Conservation (phyloP, 2,888 invertebrate species). For the Alsophila aescularia region DNA sequence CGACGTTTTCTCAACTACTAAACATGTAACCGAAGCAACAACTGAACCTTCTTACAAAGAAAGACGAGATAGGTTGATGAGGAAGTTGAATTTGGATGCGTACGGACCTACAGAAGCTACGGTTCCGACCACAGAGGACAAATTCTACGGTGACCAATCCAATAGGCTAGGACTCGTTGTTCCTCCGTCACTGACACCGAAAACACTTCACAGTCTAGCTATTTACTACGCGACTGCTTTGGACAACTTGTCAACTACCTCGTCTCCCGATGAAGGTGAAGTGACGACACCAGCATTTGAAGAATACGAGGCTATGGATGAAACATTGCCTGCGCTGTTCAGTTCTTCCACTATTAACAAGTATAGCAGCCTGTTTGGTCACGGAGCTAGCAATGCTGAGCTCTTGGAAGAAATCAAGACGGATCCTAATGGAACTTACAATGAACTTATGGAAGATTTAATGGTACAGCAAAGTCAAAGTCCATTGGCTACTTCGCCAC, state of each 20-base stretch:
- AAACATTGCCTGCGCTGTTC: constrained; percentile 85
- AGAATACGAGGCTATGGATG: constrained; percentile 71
- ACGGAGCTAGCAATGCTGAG: constrained; percentile 62
- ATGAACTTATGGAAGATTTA: constrained; percentile 81
- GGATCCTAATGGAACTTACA: constrained; percentile 73
- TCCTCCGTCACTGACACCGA: constrained; percentile 90
- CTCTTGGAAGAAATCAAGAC: constrained; percentile 70
- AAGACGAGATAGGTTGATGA: constrained; percentile 88
- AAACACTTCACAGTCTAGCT: constrained; percentile 90
- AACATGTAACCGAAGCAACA: constrained; percentile 51
- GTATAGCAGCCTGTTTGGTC: constrained; percentile 78
- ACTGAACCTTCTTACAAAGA: constrained; percentile 83
- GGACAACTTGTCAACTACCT: constrained; percentile 81
- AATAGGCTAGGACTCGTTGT: constrained; percentile 86
- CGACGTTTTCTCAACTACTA: constrained; percentile 55
- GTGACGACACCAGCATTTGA: constrained; percentile 61
- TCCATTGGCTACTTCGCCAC: constrained; percentile 85
- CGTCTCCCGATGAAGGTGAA: constrained; percentile 63
- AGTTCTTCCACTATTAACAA: constrained; percentile 88
- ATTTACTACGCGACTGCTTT: constrained; percentile 91
- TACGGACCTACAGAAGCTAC: constrained; percentile 75
- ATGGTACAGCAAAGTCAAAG: constrained; percentile 87
- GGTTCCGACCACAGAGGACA: constrained; percentile 72
- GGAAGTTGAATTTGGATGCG: constrained; percentile 85
- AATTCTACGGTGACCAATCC: constrained; percentile 68